A percentile compares a stretch with the other conserved stretches of the same genome.
Conservation (phyloP, 2,888 invertebrate genomes). For the Cheilosia vernalis region DNA sequence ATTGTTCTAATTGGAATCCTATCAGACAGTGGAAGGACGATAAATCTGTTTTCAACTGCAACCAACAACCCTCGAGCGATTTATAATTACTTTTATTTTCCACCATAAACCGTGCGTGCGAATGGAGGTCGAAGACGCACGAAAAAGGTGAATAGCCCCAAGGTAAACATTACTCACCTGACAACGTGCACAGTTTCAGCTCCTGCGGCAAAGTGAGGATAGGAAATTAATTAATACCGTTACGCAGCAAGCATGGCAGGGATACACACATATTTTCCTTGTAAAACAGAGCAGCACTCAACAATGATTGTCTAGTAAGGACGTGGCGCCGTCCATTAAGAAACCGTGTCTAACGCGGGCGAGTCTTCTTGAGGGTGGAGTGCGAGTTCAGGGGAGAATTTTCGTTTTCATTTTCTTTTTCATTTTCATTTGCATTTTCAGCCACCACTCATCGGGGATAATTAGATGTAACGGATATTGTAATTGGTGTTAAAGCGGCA, state of each 20-base stretch:
- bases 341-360: not conserved
- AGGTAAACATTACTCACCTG: slow-evolving; percentile 54
- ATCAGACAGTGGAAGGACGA: slow-evolving; percentile 17
- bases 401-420: not conserved
- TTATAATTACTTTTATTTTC: slow-evolving; percentile 71
- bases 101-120: slow-evolving; percentile 31
- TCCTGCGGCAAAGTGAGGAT: slow-evolving; percentile 52
- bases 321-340: slow-evolving; percentile 52
- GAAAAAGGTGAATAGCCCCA: slow-evolving; percentile 59
- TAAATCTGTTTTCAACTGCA: slow-evolving; percentile 4
- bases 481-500: slow-evolving; percentile 83
- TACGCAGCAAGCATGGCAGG: slow-evolving; percentile 40
- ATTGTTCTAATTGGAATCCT: slow-evolving; percentile 66
- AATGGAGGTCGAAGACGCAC: not conserved
- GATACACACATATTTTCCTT: not conserved
- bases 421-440: slow-evolving; percentile 16
- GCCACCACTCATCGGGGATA: slow-evolving; percentile 76
- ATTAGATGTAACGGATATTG: slow-evolving; percentile 84
- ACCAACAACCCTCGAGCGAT: slow-evolving; percentile 54
- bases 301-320: slow-evolving; percentile 71
- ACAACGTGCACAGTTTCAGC: not conserved
- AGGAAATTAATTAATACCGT: slow-evolving; percentile 73
- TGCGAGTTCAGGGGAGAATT: not conserved
- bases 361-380: not conserved
- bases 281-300: slow-evolving; percentile 60